phyloP scores from a whole-genome alignment of 2,888 invertebrate genomes.

The Eumerus sabulonum region DNA sequence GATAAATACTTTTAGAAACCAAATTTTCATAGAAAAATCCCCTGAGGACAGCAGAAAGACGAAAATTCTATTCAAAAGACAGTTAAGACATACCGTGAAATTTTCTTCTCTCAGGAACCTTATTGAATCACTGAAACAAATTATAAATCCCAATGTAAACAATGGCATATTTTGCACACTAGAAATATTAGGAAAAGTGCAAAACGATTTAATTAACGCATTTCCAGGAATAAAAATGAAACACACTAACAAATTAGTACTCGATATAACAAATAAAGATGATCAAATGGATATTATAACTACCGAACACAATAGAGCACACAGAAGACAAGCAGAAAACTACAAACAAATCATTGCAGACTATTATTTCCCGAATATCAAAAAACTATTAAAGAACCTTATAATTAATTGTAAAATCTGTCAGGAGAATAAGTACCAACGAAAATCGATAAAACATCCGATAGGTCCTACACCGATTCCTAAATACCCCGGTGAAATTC shows the following conservation, averaged over 20 bases:
- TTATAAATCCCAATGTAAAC: no score
- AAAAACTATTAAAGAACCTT: not conserved
- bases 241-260: not conserved
- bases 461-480: slow-evolving; percentile 25
- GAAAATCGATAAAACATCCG: slow-evolving; percentile 6
- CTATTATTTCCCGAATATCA: slow-evolving; percentile 35
- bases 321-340: slow-evolving; percentile 34
- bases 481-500: slow-evolving; percentile 9
- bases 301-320: slow-evolving; percentile 28
- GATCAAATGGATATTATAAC: slow-evolving; percentile 25
- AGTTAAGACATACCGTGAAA: slow-evolving; percentile 18
- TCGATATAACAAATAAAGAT: not conserved
- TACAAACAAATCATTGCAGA: slow-evolving; percentile 27
- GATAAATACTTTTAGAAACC: slow-evolving; percentile 20
- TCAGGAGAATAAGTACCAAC: slow-evolving; percentile 14
- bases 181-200: not conserved
- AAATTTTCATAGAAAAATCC: slow-evolving; percentile 8
- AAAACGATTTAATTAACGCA: not conserved
- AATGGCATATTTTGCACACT: not conserved
- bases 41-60: slow-evolving; percentile 10
- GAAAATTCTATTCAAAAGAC: slow-evolving; percentile 17
- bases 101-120: not conserved
- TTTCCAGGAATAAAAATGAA: not conserved
- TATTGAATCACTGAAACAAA: no score
- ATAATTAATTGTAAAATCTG: slow-evolving; percentile 31